phyloP scores from a whole-genome alignment of 2,888 invertebrate species.

The Synergus umbraculus region DNA sequence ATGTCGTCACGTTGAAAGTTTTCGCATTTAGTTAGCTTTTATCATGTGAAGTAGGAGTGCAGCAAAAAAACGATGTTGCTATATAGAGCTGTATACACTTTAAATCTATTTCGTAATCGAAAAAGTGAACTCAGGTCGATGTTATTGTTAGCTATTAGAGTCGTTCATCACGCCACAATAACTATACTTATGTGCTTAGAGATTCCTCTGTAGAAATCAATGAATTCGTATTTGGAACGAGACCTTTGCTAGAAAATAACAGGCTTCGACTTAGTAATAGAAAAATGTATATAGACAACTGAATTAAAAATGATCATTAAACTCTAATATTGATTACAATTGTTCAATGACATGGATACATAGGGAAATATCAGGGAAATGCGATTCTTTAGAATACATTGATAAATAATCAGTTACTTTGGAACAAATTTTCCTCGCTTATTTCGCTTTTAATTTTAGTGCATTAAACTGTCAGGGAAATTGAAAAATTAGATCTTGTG shows the following conservation, averaged over 20 bases:
- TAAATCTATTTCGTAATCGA: conserved; percentile 17
- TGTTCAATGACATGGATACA: neutral
- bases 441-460: too few relatives aligned
- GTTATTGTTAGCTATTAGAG: neutral
- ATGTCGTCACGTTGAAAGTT: conserved; percentile 14
- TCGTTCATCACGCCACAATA: neutral
- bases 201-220: neutral
- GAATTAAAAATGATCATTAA: neutral
- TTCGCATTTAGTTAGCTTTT: conserved; percentile 31
- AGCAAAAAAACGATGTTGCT: neutral
- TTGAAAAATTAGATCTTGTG: too few relatives aligned
- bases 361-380: too few relatives aligned
- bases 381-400: too few relatives aligned
- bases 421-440: too few relatives aligned
- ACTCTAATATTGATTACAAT: neutral
- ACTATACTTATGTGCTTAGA: neutral
- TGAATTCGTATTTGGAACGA: neutral
- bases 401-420: too few relatives aligned
- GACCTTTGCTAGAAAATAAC: neutral
- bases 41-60: neutral
- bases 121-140: neutral
- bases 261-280: neutral
- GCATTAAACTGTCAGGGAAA: too few relatives aligned
- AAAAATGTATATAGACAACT: neutral
- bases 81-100: neutral